phyloP scores from a whole-genome alignment of 2,888 invertebrate genomes.

The Anticlea derivata region DNA sequence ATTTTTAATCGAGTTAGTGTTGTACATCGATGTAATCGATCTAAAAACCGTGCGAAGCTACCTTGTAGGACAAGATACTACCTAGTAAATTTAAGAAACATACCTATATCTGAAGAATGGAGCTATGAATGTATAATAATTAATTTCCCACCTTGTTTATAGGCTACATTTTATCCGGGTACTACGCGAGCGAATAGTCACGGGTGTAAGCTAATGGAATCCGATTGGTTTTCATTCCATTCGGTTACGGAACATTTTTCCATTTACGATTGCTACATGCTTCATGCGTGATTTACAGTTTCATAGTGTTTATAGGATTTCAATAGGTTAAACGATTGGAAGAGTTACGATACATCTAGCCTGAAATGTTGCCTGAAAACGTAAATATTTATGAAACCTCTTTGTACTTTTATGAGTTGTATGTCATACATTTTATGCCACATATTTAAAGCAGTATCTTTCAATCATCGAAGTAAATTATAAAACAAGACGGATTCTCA shows the following conservation, averaged over 20 bases:
- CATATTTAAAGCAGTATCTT: slow-evolving; percentile 65
- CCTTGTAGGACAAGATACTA: no score
- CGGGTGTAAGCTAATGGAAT: no score
- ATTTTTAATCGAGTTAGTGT: no score
- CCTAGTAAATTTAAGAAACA: no score
- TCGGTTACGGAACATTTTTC: background rate
- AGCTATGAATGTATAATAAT: no score
- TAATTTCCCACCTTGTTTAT: no score
- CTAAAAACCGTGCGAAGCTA: no score
- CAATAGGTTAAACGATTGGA: slow-evolving; percentile 54
- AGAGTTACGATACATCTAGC: slow-evolving; percentile 62
- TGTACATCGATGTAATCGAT: no score
- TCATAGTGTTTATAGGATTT: slow-evolving; percentile 51
- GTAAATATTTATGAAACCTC: slow-evolving; percentile 61
- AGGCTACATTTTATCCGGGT: no score
- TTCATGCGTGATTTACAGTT: slow-evolving; percentile 23
- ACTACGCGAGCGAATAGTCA: no score
- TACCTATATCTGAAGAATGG: no score
- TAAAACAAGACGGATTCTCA: slow-evolving; percentile 72
- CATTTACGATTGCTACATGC: slow-evolving; percentile 10
- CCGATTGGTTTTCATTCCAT: no score
- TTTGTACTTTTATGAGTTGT: slow-evolving; percentile 61
- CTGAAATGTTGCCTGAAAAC: slow-evolving; percentile 59
- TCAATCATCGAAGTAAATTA: slow-evolving; percentile 68
- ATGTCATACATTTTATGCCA: slow-evolving; percentile 55